Base-by-base conservation (phyloP, 2,888 invertebrate species). In the Monoplex corrugatus region DNA sequence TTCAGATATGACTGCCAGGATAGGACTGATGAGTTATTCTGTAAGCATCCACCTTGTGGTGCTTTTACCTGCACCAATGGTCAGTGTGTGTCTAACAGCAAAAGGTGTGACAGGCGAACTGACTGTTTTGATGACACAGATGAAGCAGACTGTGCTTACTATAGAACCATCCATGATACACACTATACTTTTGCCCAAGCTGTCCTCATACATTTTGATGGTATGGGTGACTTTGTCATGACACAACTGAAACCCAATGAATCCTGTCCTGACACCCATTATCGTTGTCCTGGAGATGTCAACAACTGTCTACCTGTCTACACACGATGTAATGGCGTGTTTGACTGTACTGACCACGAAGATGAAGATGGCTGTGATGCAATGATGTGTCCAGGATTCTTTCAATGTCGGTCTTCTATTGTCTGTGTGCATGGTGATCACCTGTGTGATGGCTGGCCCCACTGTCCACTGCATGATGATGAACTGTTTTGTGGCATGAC, bases 371-470 rank as follows among this genome's bases (percentile, higher is more conserved):
- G 82, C 16, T 82, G 82, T 82, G 44, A 45, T 16, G 45, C 44
- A 28, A 8, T 45, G 16, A 28, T 19, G 2, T 38, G 89, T 75
- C 68, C 44, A 13, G 87, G 87, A 38, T 78, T 85, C 44, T 89
- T 87, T 63, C 87, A 75, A 28, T 89, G 89, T 80, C 83, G 84
- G 68, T 38, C 83, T 45, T 57, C 87, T 40, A n/a, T 6, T 2
- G 87, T 89, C 5, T 89, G 89, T 43, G 87, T 89, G 13, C 87
- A 87, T 50, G 35, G 45, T 8, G 78, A 85, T 8, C 85, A 89
- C 44, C 44, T 89, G 38, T 89, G 89, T 35, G 89, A 2, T 38
- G 38, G 19, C 75, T 1, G 13, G 10, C 40, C 23, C 40, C 40
- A 80, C 13, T 32, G 32, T 8, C 40, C 28, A 43, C 78, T 80